A percentile compares a stretch with the other conserved stretches of the same genome.
Evolutionary conservation across 2,888 invertebrate genomes (phyloP).

Genomic region (Lissocephala sabroskyi): DNA sequence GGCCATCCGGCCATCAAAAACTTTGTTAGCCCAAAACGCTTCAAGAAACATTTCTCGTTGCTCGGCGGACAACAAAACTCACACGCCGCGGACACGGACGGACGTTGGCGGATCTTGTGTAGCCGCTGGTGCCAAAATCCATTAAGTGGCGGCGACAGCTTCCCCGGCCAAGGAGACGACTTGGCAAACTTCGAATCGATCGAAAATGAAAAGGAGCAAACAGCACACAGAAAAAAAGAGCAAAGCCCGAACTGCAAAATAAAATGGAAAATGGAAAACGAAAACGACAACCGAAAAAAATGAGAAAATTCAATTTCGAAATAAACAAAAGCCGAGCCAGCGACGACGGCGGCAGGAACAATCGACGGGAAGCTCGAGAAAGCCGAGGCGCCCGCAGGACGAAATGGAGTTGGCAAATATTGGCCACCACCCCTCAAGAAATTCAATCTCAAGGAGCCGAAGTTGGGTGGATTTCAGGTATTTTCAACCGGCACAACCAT

Average conservation of each 20-base stretch:
- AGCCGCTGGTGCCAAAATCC: slow-evolving; percentile 32
- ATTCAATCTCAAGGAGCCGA: slow-evolving; percentile 32
- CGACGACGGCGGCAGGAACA: slow-evolving; percentile 1
- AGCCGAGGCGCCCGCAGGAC: background rate
- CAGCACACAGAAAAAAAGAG: slow-evolving; percentile 5
- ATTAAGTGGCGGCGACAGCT: slow-evolving; percentile 29
- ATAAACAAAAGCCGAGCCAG: slow-evolving; percentile 47
- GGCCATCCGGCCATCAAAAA: background rate
- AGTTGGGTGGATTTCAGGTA: background rate
- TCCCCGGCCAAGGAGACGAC: slow-evolving; percentile 3
- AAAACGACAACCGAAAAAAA: slow-evolving; percentile 29
- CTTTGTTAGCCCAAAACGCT: background rate
- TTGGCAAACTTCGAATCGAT: slow-evolving; percentile 39
- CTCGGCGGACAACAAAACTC: slow-evolving; percentile 19
- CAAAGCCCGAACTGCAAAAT: background rate
- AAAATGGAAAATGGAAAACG: slow-evolving; percentile 8
- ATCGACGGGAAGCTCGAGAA: too few species aligned
- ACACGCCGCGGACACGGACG: slow-evolving; percentile 3
- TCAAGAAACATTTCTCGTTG: background rate
- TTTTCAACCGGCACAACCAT: too few species aligned
- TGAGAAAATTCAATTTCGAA: slow-evolving; percentile 54
- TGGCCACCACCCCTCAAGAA: slow-evolving; percentile 18
- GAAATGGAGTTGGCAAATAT: slow-evolving; percentile 25
- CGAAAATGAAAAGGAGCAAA: slow-evolving; percentile 26
- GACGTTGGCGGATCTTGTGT: too few species aligned